Evolutionary conservation across 2,888 invertebrate genomes (phyloP).

Genomic region (Notodonta ziczac): DNA sequence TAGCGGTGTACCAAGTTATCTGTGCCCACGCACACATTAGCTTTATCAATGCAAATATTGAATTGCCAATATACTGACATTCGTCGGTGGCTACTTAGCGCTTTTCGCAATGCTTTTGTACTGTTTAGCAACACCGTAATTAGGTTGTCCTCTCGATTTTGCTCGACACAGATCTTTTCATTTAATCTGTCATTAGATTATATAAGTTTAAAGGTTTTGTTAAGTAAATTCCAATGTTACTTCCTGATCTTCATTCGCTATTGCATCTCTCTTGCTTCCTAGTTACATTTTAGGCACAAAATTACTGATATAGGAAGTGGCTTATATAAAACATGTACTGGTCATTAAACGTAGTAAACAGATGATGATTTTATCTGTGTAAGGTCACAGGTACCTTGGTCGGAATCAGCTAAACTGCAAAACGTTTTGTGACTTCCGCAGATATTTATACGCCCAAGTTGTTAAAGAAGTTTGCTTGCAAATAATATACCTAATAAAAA

Average conservation of each 20-base stretch:
- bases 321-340: slow-evolving; percentile 24
- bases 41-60: slow-evolving; percentile 57
- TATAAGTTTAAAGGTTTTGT: background rate
- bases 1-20: slow-evolving; percentile 46
- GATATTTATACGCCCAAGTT: slow-evolving; percentile 43
- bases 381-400: slow-evolving; percentile 56
- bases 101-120: slow-evolving; percentile 47
- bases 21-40: slow-evolving; percentile 39
- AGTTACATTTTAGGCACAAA: background rate
- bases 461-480: background rate
- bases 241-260: background rate
- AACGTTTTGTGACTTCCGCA: slow-evolving; percentile 59
- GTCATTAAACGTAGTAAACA: slow-evolving; percentile 41
- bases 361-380: slow-evolving; percentile 39
- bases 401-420: slow-evolving; percentile 48
- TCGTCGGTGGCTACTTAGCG: slow-evolving; percentile 49
- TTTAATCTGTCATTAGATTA: slow-evolving; percentile 1
- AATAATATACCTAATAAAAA: no score
- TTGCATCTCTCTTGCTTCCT: background rate
- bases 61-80: slow-evolving; percentile 53
- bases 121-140: slow-evolving; percentile 25
- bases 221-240: background rate
- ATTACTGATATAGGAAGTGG: background rate
- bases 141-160: background rate
- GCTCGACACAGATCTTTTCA: background rate